A percentile compares a stretch with the other conserved stretches of the same genome.
Evolutionary conservation across 2,888 invertebrate genomes (phyloP).

Genomic region (Lasioglossum zephyrum): DNA sequence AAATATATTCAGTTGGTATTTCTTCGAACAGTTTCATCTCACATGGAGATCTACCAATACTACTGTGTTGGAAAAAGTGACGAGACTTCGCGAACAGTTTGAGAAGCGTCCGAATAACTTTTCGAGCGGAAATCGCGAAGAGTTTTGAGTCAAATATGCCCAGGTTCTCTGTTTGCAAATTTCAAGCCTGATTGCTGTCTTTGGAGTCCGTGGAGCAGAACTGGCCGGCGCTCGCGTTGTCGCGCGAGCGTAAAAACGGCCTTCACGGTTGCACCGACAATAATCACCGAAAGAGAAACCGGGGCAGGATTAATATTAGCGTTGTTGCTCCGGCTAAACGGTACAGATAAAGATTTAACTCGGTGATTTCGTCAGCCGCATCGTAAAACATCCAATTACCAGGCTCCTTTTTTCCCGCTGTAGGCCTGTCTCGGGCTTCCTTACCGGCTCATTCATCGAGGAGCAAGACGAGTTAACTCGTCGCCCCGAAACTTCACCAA

Average conservation of each 20-base stretch:
- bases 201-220: neutral
- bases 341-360: constrained; percentile 38
- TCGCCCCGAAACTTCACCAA: constrained; percentile 35
- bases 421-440: neutral
- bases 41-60: too few species aligned
- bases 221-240: neutral
- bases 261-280: constrained; percentile 28
- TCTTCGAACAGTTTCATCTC: too few species aligned
- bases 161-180: neutral
- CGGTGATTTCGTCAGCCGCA: constrained; percentile 44
- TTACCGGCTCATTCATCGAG: constrained; percentile 14
- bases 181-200: constrained; percentile 9
- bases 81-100: neutral
- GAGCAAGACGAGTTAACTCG: constrained; percentile 35
- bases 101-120: neutral
- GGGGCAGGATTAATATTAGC: constrained; percentile 50
- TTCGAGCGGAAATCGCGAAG: neutral
- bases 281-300: constrained; percentile 32
- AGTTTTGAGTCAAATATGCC: neutral
- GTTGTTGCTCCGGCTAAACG: constrained; percentile 26
- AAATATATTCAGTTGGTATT: too few species aligned
- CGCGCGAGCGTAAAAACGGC: constrained; percentile 16
- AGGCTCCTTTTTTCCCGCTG: neutral
- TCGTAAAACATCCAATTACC: constrained; percentile 64
- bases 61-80: too few species aligned